Evolutionary conservation across 2,797 vertebrate species (phyloP).

Genomic region (Manis crassicaudata): DNA sequence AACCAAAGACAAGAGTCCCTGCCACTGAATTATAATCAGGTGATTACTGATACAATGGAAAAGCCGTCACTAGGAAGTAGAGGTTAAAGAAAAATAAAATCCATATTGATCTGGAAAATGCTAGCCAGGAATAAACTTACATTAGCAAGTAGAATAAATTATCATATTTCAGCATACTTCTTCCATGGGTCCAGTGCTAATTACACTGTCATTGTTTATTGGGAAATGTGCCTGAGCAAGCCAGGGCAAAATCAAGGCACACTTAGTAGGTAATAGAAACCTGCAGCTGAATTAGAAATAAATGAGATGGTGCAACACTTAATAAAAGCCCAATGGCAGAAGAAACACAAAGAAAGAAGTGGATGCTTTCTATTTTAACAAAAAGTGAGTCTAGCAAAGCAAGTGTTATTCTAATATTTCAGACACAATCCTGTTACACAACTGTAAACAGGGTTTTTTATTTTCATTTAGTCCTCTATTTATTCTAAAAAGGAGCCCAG

Average conservation of each 20-base stretch:
- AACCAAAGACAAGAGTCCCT: conserved; percentile 38
- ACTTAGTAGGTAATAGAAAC: conserved; percentile 53
- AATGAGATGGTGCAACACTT: conserved; percentile 6
- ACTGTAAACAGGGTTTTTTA: too few species aligned
- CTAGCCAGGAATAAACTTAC: conserved; percentile 27
- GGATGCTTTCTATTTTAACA: background rate
- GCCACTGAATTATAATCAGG: conserved; percentile 71
- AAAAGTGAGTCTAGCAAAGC: background rate
- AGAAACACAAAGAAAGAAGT: background rate
- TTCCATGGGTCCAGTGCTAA: conserved; percentile 67
- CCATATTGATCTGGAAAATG: conserved; percentile 68
- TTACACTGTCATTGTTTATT: conserved; percentile 55
- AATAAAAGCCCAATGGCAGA: conserved; percentile 46
- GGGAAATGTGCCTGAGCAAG: conserved; percentile 63
- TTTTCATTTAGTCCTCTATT: background rate
- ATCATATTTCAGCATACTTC: conserved; percentile 61
- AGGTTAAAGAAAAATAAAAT: conserved; percentile 74
- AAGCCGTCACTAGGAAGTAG: conserved; percentile 14
- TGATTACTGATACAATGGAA: conserved; percentile 67
- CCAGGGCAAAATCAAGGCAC: conserved; percentile 44
- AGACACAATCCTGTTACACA: background rate
- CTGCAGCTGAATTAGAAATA: conserved; percentile 60
- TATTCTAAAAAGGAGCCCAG: background rate
- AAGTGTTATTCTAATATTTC: conserved; percentile 41
- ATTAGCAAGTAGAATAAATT: conserved; percentile 67